Percentiles rank a stretch among this genome's conserved stretches.
Evolutionary conservation across 2,797 vertebrate species (phyloP).

Genomic region (Odontamblyopus rebecca): DNA sequence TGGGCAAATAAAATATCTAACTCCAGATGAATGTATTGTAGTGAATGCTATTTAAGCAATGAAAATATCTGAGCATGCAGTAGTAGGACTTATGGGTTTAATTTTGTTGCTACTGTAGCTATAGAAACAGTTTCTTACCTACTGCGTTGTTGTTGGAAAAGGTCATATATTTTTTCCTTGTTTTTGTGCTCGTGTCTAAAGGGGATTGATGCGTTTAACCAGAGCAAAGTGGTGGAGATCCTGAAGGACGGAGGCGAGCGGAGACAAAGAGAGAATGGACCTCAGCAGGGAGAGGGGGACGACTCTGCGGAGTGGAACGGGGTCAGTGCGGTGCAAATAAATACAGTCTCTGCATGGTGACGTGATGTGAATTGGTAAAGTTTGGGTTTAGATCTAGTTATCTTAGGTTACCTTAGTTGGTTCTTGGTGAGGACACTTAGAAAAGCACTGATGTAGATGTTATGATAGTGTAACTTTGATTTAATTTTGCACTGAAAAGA

Average conservation of each 20-base stretch:
- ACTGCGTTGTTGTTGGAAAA: conserved; percentile 6
- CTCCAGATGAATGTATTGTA: background rate
- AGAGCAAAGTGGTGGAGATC: conserved; percentile 89
- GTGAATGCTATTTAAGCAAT: background rate
- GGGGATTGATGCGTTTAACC: conserved; percentile 88
- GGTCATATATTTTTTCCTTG: background rate
- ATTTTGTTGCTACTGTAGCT: background rate
- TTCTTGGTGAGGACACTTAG: no score
- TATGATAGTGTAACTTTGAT: no score
- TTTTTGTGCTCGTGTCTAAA: conserved; percentile 31
- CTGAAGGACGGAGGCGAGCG: conserved; percentile 82
- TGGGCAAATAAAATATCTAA: background rate
- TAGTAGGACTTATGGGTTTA: background rate
- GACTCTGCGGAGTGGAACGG: conserved; percentile 85
- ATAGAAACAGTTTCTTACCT: background rate
- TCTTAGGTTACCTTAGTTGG: no score
- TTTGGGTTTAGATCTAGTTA: no score
- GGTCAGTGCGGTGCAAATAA: conserved; percentile 64
- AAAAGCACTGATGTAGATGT: no score
- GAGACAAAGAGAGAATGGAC: conserved; percentile 61
- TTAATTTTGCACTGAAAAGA: no score
- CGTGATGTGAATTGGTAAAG: background rate
- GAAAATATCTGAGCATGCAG: background rate
- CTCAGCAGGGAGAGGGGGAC: conserved; percentile 77
- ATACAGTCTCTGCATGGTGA: background rate